Evolutionary conservation across 2,888 invertebrate species (phyloP).

Genomic region (Lasioglossum figueresi): DNA sequence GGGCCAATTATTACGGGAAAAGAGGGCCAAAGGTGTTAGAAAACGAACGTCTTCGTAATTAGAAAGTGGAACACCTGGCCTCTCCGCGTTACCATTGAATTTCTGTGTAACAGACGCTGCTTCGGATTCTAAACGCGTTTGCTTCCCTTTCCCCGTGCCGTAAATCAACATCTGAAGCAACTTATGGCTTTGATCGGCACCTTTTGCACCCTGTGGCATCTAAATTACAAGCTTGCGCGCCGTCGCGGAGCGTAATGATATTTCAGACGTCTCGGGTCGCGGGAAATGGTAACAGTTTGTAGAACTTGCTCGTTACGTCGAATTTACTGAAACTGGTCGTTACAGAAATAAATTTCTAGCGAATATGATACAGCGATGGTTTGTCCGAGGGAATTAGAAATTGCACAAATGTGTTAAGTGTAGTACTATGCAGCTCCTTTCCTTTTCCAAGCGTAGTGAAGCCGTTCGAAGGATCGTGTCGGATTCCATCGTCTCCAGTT

Average conservation of each 20-base stretch:
- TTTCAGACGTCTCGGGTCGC: neutral
- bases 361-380: neutral
- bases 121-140: neutral
- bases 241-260: neutral
- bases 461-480: neutral
- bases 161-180: neutral
- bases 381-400: neutral
- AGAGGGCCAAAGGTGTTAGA: conserved; percentile 61
- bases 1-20: conserved; percentile 62
- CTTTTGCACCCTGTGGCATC: neutral
- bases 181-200: neutral
- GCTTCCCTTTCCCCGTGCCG: neutral
- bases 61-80: conserved; percentile 58
- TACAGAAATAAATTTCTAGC: neutral
- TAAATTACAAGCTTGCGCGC: neutral
- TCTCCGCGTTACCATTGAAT: conserved; percentile 19
- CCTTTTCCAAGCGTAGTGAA: neutral
- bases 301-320: neutral
- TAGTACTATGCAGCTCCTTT: neutral
- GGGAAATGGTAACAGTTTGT: neutral
- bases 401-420: neutral
- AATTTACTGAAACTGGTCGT: neutral
- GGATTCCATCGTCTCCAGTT: neutral
- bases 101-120: neutral
- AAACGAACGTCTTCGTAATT: conserved; percentile 59